Conservation (phyloP, 2,888 invertebrate species). For the Halictus ligatus region DNA sequence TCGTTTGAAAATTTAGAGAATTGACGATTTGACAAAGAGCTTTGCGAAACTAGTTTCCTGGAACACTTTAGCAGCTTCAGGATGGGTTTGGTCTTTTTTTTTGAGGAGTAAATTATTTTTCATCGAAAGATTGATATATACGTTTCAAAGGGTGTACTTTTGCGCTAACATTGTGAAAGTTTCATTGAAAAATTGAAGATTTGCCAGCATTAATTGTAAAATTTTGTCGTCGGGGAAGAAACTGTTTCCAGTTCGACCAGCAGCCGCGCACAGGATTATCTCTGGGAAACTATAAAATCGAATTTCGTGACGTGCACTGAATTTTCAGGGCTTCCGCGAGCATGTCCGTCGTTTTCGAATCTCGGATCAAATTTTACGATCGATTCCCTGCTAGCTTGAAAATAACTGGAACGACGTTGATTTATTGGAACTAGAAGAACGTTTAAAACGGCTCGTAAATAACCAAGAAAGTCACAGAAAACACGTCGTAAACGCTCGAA, state of each 20-base stretch:
- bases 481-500: conserved; percentile 69
- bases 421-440: conserved; percentile 56
- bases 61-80: too few species aligned
- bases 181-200: background rate
- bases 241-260: background rate
- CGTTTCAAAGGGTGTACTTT: background rate
- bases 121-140: background rate
- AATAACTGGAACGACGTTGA: conserved; percentile 61
- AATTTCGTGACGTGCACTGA: conserved; percentile 34
- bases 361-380: conserved; percentile 73
- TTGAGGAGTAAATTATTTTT: background rate
- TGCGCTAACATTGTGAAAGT: background rate
- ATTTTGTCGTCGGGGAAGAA: background rate
- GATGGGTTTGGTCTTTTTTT: too few species aligned
- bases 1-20: too few species aligned
- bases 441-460: conserved; percentile 63
- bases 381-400: conserved; percentile 65
- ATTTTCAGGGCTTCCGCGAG: conserved; percentile 24
- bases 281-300: conserved; percentile 9
- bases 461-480: conserved; percentile 55
- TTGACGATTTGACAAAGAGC: too few species aligned
- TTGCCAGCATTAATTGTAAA: background rate
- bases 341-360: conserved; percentile 43
- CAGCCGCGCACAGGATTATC: background rate
- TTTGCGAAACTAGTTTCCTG: too few species aligned